Conservation (phyloP, 2,113 vertebrate species). For the Ia io region DNA sequence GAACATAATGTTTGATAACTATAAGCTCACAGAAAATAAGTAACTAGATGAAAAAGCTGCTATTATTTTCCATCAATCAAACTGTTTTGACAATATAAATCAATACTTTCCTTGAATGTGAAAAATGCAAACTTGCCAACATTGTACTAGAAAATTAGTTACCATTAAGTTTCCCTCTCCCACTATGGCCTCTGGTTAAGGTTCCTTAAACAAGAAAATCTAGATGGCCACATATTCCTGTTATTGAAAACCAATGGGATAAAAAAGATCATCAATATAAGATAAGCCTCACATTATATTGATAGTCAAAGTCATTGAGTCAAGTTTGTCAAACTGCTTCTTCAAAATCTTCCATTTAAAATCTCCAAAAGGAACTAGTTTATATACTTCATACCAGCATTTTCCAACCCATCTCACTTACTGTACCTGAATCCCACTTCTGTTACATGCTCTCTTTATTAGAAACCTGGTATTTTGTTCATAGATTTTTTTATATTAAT, state of each 20-base stretch:
- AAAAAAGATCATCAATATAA: background rate
- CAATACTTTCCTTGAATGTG: background rate
- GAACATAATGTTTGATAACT: background rate
- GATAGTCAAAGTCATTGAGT: background rate
- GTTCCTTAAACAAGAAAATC: background rate
- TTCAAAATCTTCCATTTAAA: slow-evolving; percentile 21
- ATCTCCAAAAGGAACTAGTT: background rate
- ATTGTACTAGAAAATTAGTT: background rate
- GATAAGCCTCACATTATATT: background rate
- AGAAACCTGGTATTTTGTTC: background rate
- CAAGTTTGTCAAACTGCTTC: slow-evolving; percentile 16
- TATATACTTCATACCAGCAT: too few relatives aligned
- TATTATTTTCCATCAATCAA: background rate
- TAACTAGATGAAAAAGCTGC: background rate
- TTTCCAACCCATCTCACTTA: fast-evolving
- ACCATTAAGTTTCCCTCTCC: background rate
- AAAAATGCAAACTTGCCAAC: background rate
- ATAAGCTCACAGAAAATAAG: background rate
- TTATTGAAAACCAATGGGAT: background rate
- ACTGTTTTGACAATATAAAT: background rate
- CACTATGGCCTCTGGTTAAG: background rate
- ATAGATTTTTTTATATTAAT: background rate
- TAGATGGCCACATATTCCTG: background rate
- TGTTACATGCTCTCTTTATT: background rate
- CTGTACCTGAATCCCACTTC: background rate